Conservation (phyloP, 2,797 vertebrate species). For the Semotilus atromaculatus region DNA sequence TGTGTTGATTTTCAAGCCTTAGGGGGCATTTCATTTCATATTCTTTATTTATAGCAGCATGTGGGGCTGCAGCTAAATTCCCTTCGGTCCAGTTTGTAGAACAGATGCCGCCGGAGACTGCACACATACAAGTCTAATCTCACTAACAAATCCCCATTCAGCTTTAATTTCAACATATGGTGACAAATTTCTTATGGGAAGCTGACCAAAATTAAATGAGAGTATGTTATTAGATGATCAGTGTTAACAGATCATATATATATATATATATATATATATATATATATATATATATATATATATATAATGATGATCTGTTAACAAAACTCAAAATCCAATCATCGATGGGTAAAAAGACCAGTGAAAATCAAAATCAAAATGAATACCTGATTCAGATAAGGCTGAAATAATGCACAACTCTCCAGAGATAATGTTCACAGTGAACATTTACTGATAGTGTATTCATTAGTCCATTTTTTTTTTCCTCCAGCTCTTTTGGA, state of each 20-base stretch:
- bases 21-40: constrained; percentile 75
- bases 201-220: constrained; percentile 17
- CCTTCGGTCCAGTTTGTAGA: constrained; percentile 74
- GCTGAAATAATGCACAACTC: background rate
- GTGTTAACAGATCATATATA: background rate
- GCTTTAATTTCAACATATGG: constrained; percentile 44
- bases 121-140: constrained; percentile 28
- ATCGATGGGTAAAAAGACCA: background rate
- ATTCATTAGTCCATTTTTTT: constrained; percentile 2
- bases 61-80: constrained; percentile 72
- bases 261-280: background rate
- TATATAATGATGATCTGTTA: no score
- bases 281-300: background rate
- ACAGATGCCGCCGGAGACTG: constrained; percentile 70
- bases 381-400: background rate
- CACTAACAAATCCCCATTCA: constrained; percentile 36
- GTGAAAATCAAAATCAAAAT: background rate
- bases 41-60: constrained; percentile 80
- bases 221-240: constrained; percentile 8
- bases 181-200: constrained; percentile 15
- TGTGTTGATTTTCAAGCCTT: constrained; percentile 60
- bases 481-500: background rate
- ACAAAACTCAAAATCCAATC: no score
- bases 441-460: background rate
- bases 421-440: background rate